Evolutionary conservation across 53 echinoderm and acorn worm genomes (phyloP), one percentile per base, ranked within the genome.

Genomic region (Paracentrotus lividus): DNA sequence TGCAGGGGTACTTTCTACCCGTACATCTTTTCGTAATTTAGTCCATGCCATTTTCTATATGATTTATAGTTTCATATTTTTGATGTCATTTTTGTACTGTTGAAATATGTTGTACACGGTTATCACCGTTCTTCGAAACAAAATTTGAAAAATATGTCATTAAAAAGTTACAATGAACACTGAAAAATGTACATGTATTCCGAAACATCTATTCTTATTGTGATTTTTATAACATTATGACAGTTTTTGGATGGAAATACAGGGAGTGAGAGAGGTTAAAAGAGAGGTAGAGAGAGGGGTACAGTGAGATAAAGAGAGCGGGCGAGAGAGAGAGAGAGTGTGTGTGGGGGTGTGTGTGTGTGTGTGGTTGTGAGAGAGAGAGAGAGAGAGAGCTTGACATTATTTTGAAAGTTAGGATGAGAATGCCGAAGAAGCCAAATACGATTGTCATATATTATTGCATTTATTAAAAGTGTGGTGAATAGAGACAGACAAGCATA

Each of bases 71-170:
- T 81, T 81, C 81, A 44, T 81, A 81, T 81, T 81, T 59, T 81
- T 81, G 81, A 81, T 81, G 81, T 81, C 44, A 81, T 81, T n/a
- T 81, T 81, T 81, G 81, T 81, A 81, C 81, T 81, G 81, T 81
- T 44, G n/a, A 47, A 47, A n/a, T 81, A 81, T 81, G 44, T 40
- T 75, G 75, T 81, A n/a, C 16, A 44, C 77, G 77, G 77, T 77
- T 77, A 45, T 77, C 44, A 32, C 77, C 77, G 77, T 44, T 44
- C 8, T 6, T 45, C 12, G 26, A 26, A 81, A 81, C 44, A 5
- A 4, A 72, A 38, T 72, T 69, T 16, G 38, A 40, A 40, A 38
- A 72, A 72, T 42, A 38, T 86, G 86, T 86, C 38, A 86, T 86
- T 86, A 86, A 86, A 86, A 52, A 31, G 86, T 86, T 86, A 55